Evolutionary conservation across 2,888 invertebrate species (phyloP).

Genomic region (Drosophila engyochracea): DNA sequence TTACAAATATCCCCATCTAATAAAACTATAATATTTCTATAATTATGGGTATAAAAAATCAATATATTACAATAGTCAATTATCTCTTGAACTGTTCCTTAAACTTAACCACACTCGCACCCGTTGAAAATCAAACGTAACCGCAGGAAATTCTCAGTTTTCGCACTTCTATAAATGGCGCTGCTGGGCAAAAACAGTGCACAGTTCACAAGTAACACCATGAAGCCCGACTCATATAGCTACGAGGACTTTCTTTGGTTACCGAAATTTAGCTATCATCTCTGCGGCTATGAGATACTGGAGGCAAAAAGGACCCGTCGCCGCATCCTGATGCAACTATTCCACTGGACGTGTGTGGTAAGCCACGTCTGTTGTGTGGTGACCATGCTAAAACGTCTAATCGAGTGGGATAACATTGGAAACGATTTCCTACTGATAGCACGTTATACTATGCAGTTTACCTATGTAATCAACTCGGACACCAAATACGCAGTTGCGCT

Average conservation of each 20-base stretch:
- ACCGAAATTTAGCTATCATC: constrained; percentile 26
- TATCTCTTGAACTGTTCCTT: not conserved
- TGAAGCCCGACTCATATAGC: constrained; percentile 30
- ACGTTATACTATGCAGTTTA: constrained; percentile 40
- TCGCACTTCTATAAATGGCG: constrained; percentile 42
- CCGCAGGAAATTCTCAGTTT: constrained; percentile 37
- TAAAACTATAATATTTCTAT: not conserved
- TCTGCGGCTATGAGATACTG: constrained; percentile 50
- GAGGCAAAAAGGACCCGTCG: not conserved
- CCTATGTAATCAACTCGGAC: constrained; percentile 50
- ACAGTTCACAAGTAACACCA: constrained; percentile 20
- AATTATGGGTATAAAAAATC: not conserved
- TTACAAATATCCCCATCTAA: not conserved
- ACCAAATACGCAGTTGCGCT: constrained; percentile 49
- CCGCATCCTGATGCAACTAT: constrained; percentile 19
- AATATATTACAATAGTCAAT: not conserved
- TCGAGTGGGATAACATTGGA: constrained; percentile 35
- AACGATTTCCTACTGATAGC: constrained; percentile 13
- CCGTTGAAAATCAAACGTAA: constrained; percentile 30
- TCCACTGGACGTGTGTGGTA: constrained; percentile 36
- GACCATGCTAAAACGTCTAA: constrained; percentile 30
- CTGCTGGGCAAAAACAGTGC: not conserved
- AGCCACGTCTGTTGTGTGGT: constrained; percentile 30
- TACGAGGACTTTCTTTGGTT: constrained; percentile 54
- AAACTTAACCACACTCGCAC: constrained; percentile 17